Evolutionary conservation across 2,797 vertebrate species (phyloP), one percentile per base, ranked within the genome.

Genomic region (Betta splendens): DNA sequence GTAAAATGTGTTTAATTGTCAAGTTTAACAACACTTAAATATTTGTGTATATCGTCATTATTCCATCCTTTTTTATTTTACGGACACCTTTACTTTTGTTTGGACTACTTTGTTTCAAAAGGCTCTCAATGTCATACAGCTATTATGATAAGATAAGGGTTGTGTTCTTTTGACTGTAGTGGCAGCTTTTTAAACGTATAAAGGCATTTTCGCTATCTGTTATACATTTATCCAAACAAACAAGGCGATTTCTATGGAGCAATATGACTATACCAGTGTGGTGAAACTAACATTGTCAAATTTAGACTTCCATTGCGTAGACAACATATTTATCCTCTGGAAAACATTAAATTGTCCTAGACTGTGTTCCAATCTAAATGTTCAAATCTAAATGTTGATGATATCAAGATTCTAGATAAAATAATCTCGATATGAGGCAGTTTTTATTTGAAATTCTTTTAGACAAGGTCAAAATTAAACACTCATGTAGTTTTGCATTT

Each of bases 61-160:
- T 65, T 60, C 67, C 45, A 65, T 54, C 36, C 69, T 75, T 45
- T 35, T 29, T 90, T 87, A 87, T 64, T 66, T 85, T 76, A 69
- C 64, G 64, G 70, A 50, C 43, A 20, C 52, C 56, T 57, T 58
- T 82, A 61, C 55, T 64, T 44, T 43, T 64, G 44, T 43, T 4
- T 33, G 62, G 60, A 50, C 42, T 55, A 74, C 74, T 90, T 85
- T 83, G 80, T 88, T 80, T 56, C 52, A 61, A 69, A 46, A 76
- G 57, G 35, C 65, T 59, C 77, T 72, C 48, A 40, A 62, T 76
- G 65, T 65, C 78, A 71, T 71, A 60, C 49, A 67, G 51, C 69
- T 75, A 31, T 55, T 43, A 63, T 23, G 44, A 63, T 67, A 28
- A 52, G 47, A 38, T 37, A 29, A 51, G 57, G 43, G 39, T 16